A percentile compares a stretch with the other conserved stretches of the same genome.
Conservation (phyloP, 2,888 invertebrate species). For the Drosophila infuscata region DNA sequence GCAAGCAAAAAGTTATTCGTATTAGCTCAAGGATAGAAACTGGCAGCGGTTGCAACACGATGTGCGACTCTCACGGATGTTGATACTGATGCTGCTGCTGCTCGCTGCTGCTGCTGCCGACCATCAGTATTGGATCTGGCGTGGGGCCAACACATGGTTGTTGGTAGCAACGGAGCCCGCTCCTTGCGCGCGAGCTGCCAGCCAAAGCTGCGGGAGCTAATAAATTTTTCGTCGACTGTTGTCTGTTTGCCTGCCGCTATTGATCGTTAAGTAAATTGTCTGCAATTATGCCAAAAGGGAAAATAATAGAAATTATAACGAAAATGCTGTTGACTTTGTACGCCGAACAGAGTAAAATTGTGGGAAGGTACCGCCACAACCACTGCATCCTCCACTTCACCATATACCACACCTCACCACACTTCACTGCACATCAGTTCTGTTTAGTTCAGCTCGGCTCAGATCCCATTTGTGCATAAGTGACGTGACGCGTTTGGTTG, state of each 20-base stretch:
- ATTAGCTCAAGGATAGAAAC: constrained; percentile 73
- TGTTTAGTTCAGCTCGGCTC: constrained; percentile 26
- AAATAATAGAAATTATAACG: constrained; percentile 82
- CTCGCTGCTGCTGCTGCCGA: constrained; percentile 26
- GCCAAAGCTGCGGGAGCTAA: constrained; percentile 77
- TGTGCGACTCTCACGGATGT: constrained; percentile 59
- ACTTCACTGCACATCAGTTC: constrained; percentile 23
- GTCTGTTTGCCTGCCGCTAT: constrained; percentile 70
- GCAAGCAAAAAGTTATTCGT: constrained; percentile 65
- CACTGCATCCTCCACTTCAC: constrained; percentile 13
- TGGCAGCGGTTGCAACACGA: constrained; percentile 51
- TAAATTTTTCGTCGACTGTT: constrained; percentile 70
- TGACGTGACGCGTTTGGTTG: constrained; percentile 48
- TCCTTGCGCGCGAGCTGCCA: constrained; percentile 31
- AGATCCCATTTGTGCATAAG: constrained; percentile 57
- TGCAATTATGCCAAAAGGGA: constrained; percentile 83
- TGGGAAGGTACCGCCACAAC: constrained; percentile 56
- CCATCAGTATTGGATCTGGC: constrained; percentile 51
- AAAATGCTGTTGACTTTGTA: constrained; percentile 74
- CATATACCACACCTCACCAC: constrained; percentile 15
- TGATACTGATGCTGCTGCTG: constrained; percentile 20
- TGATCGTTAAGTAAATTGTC: constrained; percentile 83
- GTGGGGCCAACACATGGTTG: constrained; percentile 70
- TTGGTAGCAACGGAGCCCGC: constrained; percentile 23
- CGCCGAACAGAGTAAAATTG: constrained; percentile 52